Conservation (phyloP, 2,888 invertebrate genomes). For the Amaurobius ferox region DNA sequence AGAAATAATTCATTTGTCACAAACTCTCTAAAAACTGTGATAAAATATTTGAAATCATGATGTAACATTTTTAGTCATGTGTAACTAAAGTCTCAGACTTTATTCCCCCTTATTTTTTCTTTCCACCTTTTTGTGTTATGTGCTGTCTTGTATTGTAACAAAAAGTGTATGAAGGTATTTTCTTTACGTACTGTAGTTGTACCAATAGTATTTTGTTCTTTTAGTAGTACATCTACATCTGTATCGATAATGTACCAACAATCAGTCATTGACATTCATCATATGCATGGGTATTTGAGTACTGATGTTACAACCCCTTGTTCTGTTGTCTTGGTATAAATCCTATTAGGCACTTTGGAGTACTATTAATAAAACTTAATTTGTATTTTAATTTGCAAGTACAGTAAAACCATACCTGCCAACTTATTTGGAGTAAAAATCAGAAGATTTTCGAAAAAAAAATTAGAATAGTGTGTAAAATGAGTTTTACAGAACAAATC, state of each 20-base stretch:
- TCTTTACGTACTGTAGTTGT: slow-evolving; percentile 8
- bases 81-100: slow-evolving; percentile 36
- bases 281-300: slow-evolving; percentile 9
- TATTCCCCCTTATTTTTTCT: slow-evolving; percentile 5
- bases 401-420: no score
- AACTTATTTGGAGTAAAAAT: no score
- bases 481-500: no score
- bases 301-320: background rate
- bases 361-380: no score
- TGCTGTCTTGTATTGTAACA: slow-evolving; percentile 39
- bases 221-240: slow-evolving; percentile 22
- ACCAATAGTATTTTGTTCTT: slow-evolving; percentile 15
- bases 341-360: background rate
- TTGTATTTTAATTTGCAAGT: no score
- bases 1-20: slow-evolving; percentile 56
- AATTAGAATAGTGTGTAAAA: no score
- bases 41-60: slow-evolving; percentile 50
- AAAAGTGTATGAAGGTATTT: slow-evolving; percentile 22
- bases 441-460: no score
- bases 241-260: slow-evolving; percentile 32
- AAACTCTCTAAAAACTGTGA: slow-evolving; percentile 47
- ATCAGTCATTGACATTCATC: slow-evolving; percentile 56
- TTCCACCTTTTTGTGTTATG: slow-evolving; percentile 16
- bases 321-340: background rate
- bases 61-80: slow-evolving; percentile 63